Evolutionary conservation across 2,797 vertebrate genomes (phyloP), one percentile per base, ranked within the genome.

Genomic region (Lepidocolaptes lacrymiger): DNA sequence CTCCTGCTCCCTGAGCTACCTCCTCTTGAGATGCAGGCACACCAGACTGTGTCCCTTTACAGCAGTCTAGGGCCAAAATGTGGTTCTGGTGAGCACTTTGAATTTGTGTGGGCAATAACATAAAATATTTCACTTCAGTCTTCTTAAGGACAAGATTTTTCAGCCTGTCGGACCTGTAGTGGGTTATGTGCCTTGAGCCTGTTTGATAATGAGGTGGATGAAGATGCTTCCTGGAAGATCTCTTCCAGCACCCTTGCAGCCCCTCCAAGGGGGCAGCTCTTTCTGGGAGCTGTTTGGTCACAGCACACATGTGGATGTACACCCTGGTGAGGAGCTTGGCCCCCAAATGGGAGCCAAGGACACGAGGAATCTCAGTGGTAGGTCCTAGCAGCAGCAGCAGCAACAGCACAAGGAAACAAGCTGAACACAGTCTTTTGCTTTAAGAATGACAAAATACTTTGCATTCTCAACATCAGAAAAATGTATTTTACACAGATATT

Each of bases 231-330:
- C 23, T 78, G 73, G 43, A 66, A 55, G 67, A 44, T 9, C 8
- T 76, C 19, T 62, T 51, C 43, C 46, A 72, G 9, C 0, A 0
- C 21, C 52, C 28, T 18, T 14, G 15, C 7, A 76, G 34, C 6
- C 30, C 3, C 20, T 82, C n/a, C 1, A 6, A 77, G 4, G 24
- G 1, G 2, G 4, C 6, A 83, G 12, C 10, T 55, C 10, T 55
- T 59, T 82, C 68, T 74, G 37, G 52, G 56, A 71, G 30, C 12
- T 36, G 4, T 75, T 39, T 76, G 43, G 15, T 39, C 37, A 56
- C 1, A 1, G 34, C 28, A 74, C 6, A 41, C 5, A 7, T 1
- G 10, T 4, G 49, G 11, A 43, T 3, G 4, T 18, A 20, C 19
- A 39, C 12, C 19, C 46, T 80, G 20, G 18, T 28, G 67, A 77